Base-by-base conservation (phyloP, 2,888 invertebrate species). In the Drosophila conformis region DNA sequence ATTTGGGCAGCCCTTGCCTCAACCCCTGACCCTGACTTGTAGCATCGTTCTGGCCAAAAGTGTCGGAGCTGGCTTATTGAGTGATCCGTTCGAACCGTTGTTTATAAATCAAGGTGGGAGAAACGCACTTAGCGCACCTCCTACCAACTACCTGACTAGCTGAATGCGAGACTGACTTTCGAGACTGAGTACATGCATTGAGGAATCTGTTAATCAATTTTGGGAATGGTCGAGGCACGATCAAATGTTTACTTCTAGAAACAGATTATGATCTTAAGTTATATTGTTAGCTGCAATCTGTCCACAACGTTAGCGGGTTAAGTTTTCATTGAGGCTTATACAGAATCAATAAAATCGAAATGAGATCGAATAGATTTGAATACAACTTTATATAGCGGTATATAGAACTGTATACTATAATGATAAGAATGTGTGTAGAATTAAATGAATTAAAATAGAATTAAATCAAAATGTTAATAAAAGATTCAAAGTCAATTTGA, bases 41-140 rank as follows among this genome's bases (percentile, higher is more conserved):
- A 48, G 49, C 53, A 49, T 52, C 38, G 27, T 27, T 29, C 52
- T 46, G 21, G 46, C 35, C 52, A 60, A 65, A 66, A 70, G 70
- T 75, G 70, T 58, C 42, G 69, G 46, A 56, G 48, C 63, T 67
- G 31, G 71, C 80, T 83, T 85, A 87, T 87, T 85, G 83, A 86
- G 83, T 83, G 85, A 85, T 88, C 78, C 73, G 57, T 68, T 71
- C 65, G 54, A 36, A 63, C 13, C 38, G 49, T 21, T 74, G 77
- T 79, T 73, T 77, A 85, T 85, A 83, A 85, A 85, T 85, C 87
- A 84, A 69, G 33, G 18, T 33, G 10, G 1, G 15, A 33, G 35
- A 11, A 27, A 36, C 25, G 11, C 54, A 18, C 18, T 54, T 54
- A 54, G 18, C 4, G 13, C 35, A 35, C 62, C 21, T 51, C 42